Evolutionary conservation across 2,797 vertebrate species (phyloP).

Genomic region (Parauchenoglanis ngamensis): DNA sequence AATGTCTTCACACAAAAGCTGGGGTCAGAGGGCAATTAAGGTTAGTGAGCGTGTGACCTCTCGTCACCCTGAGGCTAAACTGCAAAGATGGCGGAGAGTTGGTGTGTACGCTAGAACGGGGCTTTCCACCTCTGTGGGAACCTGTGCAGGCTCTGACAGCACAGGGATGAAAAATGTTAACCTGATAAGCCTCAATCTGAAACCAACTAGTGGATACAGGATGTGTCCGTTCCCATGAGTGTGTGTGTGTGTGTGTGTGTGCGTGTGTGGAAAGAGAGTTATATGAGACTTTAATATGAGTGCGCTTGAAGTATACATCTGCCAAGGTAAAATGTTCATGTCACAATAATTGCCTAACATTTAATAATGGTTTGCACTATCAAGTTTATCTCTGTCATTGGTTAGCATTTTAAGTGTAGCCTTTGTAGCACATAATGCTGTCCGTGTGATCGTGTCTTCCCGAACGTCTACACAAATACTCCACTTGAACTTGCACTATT

Average conservation of each 20-base stretch:
- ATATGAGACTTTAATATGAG: not conserved
- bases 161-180: constrained; percentile 32
- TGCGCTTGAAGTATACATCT: not conserved
- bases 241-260: not conserved
- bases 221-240: constrained; percentile 32
- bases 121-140: constrained; percentile 39
- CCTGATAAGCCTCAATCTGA: constrained; percentile 32
- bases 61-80: constrained; percentile 22
- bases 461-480: not conserved
- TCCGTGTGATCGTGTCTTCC: not conserved
- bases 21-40: constrained; percentile 35
- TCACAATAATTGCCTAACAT: not conserved
- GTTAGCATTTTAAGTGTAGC: not conserved
- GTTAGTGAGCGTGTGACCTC: constrained; percentile 39
- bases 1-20: constrained; percentile 25
- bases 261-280: not conserved
- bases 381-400: not conserved
- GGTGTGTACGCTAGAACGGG: not conserved
- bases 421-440: not conserved
- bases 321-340: constrained; percentile 1
- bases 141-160: constrained; percentile 17
- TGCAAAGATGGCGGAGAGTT: not conserved
- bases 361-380: constrained; percentile 1
- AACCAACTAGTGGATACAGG: constrained; percentile 29
- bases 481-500: not conserved